phyloP scores from a whole-genome alignment of 2,888 invertebrate genomes.

The Hyposoter dolosus region DNA sequence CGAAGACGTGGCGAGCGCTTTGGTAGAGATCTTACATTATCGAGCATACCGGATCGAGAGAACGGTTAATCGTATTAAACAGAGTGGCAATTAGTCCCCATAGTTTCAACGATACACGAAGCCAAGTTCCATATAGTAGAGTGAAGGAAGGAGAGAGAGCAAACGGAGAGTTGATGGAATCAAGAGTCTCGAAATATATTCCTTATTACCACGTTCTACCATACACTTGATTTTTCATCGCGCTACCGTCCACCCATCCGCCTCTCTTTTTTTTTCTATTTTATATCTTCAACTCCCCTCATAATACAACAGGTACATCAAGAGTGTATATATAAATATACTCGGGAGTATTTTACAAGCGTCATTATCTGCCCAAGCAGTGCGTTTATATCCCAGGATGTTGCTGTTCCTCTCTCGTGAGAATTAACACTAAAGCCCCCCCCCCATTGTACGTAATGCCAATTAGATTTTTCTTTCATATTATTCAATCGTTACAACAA shows the following conservation, averaged over 20 bases:
- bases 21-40: conserved; percentile 17
- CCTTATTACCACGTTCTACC: conserved; percentile 2
- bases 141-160: not conserved
- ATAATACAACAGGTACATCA: conserved; percentile 10
- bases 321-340: conserved; percentile 6
- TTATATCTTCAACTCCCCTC: not conserved
- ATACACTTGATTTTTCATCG: conserved; percentile 4
- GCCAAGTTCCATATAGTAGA: not conserved
- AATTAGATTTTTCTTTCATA: conserved; percentile 65
- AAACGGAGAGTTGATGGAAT: conserved; percentile 1
- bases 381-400: conserved; percentile 63
- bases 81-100: conserved; percentile 73
- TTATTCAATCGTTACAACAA: conserved; percentile 56
- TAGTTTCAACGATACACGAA: conserved; percentile 40
- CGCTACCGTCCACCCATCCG: not conserved
- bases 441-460: conserved; percentile 63
- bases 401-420: conserved; percentile 64
- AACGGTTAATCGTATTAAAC: conserved; percentile 80
- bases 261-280: not conserved
- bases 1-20: conserved; percentile 13
- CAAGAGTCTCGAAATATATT: conserved; percentile 21
- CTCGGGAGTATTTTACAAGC: conserved; percentile 36
- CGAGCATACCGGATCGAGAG: conserved; percentile 44
- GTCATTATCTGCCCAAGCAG: conserved; percentile 61
- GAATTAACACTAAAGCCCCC: conserved; percentile 62